Conservation (phyloP, 2,888 invertebrate genomes). For the Neuroscelio doddi region DNA sequence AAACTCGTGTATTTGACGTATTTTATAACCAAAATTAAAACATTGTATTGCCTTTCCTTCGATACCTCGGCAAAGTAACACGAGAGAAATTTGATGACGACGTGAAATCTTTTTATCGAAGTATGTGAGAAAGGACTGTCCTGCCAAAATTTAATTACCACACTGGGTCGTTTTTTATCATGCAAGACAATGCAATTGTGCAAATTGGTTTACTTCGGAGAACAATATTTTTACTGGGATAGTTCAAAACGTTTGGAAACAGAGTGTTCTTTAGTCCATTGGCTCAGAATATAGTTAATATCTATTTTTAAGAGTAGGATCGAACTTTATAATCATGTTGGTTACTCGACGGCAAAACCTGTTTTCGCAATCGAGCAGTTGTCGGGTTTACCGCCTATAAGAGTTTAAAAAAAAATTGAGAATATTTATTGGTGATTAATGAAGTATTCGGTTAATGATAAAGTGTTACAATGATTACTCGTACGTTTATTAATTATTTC, state of each 20-base stretch:
- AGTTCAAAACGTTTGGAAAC: neutral
- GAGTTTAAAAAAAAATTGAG: neutral
- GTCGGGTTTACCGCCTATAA: neutral
- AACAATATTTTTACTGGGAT: constrained; percentile 1
- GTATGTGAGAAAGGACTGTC: no score
- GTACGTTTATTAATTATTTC: neutral
- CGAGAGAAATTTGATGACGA: no score
- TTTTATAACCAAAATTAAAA: no score
- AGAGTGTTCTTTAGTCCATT: constrained; percentile 9
- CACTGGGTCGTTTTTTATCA: no score
- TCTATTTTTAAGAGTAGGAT: constrained; percentile 19
- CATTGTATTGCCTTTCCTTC: no score
- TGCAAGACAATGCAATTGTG: no score
- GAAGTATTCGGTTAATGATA: constrained; percentile 21
- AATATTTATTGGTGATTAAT: constrained; percentile 16
- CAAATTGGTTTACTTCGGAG: no score
- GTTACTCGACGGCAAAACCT: constrained; percentile 13
- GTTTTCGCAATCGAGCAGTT: constrained; percentile 10
- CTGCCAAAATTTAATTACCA: no score
- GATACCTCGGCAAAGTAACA: no score
- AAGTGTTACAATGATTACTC: neutral
- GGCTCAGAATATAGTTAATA: constrained; percentile 10
- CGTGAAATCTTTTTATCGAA: no score
- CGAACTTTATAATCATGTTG: constrained; percentile 14
- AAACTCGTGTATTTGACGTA: no score